Evolutionary conservation across 2,888 invertebrate genomes (phyloP).

Genomic region (Congeria kusceri): DNA sequence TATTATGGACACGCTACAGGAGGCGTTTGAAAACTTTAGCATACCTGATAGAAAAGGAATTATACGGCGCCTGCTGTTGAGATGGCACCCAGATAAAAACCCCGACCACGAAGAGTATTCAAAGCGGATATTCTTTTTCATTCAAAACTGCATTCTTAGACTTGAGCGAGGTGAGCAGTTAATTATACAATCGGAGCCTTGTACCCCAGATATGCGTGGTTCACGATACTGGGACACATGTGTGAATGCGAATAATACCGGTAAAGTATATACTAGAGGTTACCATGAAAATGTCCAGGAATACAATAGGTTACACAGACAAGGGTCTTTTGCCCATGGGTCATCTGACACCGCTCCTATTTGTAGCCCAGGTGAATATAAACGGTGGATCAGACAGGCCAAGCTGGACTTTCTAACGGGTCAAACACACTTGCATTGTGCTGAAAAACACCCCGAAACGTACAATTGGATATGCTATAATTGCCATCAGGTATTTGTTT

Average conservation of each 20-base stretch:
- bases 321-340: constrained; percentile 6
- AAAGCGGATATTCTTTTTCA: constrained; percentile 59
- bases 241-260: background rate
- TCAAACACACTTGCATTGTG: background rate
- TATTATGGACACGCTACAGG: constrained; percentile 28
- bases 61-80: constrained; percentile 45
- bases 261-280: constrained; percentile 10
- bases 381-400: constrained; percentile 58
- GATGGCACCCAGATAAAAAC: constrained; percentile 70
- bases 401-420: constrained; percentile 39
- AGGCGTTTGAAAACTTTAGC: constrained; percentile 45
- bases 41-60: constrained; percentile 48
- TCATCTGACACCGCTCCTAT: background rate
- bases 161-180: constrained; percentile 39
- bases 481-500: constrained; percentile 67
- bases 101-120: constrained; percentile 49
- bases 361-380: constrained; percentile 40
- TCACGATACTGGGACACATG: constrained; percentile 1
- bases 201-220: background rate
- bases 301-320: constrained; percentile 9
- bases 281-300: constrained; percentile 26
- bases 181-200: background rate
- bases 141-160: constrained; percentile 40
- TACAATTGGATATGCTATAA: constrained; percentile 67
- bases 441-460: constrained; percentile 10